A percentile compares a stretch with the other conserved stretches of the same genome.
Conservation (phyloP, 2,888 invertebrate species). For the Eristalis arbustorum region DNA sequence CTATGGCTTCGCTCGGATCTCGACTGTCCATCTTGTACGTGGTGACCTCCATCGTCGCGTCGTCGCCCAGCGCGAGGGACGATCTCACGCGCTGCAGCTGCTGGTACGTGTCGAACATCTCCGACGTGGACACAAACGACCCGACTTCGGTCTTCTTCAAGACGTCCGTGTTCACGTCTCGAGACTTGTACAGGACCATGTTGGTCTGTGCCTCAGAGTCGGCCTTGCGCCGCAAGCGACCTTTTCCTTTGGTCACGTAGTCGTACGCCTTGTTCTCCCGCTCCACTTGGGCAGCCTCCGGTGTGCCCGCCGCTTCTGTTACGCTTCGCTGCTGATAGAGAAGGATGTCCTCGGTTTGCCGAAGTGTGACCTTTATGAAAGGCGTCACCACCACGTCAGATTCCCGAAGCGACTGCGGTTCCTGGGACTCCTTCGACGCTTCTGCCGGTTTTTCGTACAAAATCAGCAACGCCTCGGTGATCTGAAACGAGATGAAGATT, state of each 20-base stretch:
- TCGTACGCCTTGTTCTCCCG: slow-evolving; percentile 85
- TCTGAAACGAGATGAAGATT: not conserved
- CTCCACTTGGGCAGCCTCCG: slow-evolving; percentile 83
- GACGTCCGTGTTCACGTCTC: slow-evolving; percentile 83
- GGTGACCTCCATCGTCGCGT: slow-evolving; percentile 80
- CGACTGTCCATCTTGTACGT: slow-evolving; percentile 76
- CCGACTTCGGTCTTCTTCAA: slow-evolving; percentile 82
- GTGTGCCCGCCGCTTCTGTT: slow-evolving; percentile 83
- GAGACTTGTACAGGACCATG: slow-evolving; percentile 83
- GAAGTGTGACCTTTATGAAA: slow-evolving; percentile 84
- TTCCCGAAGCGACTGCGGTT: not conserved
- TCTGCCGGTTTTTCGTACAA: slow-evolving; percentile 11
- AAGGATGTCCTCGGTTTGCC: slow-evolving; percentile 85
- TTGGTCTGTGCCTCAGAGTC: slow-evolving; percentile 87
- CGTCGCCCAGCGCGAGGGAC: slow-evolving; percentile 78
- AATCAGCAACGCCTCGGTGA: slow-evolving; percentile 30
- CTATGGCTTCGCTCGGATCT: slow-evolving; percentile 75
- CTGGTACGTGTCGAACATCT: slow-evolving; percentile 87
- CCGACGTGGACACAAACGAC: slow-evolving; percentile 88
- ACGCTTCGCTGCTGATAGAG: slow-evolving; percentile 85
- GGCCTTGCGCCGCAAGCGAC: slow-evolving; percentile 84
- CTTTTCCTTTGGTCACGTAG: slow-evolving; percentile 85
- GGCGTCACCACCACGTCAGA: slow-evolving; percentile 78
- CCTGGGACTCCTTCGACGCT: not conserved
- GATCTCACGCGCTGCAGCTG: slow-evolving; percentile 76